phyloP scores from a whole-genome alignment of 2,888 invertebrate species.

The Pollenia amentaria region DNA sequence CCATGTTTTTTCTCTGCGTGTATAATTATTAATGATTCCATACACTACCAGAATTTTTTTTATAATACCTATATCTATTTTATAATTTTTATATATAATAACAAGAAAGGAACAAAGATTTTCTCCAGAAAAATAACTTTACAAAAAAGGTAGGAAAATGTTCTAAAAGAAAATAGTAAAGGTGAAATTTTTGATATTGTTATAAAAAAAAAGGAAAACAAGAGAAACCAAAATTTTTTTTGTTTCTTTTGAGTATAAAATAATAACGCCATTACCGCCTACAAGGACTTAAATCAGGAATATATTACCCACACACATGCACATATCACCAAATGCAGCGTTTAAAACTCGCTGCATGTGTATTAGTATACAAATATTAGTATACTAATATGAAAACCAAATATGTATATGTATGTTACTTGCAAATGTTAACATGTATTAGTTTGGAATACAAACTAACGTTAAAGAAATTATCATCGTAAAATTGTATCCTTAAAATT shows the following conservation, averaged over 20 bases:
- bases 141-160: conserved; percentile 17
- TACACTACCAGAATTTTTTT: no score
- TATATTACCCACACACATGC: conserved; percentile 12
- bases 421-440: conserved; percentile 14
- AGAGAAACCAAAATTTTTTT: conserved; percentile 29
- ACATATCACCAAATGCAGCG: neutral
- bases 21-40: no score
- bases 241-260: conserved; percentile 47
- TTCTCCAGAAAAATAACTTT: no score
- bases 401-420: neutral
- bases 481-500: conserved; percentile 62
- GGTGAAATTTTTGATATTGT: neutral
- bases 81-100: no score
- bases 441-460: conserved; percentile 46
- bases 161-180: conserved; percentile 2
- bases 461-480: conserved; percentile 29
- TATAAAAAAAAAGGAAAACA: neutral
- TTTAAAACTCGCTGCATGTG: neutral
- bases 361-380: no score
- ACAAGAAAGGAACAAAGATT: no score
- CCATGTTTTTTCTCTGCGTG: no score
- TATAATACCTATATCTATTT: no score
- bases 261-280: conserved; percentile 49
- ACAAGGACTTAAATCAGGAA: conserved; percentile 51
- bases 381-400: neutral